Conservation (phyloP, 2,888 invertebrate genomes). For the Lasioglossum calceatum region DNA sequence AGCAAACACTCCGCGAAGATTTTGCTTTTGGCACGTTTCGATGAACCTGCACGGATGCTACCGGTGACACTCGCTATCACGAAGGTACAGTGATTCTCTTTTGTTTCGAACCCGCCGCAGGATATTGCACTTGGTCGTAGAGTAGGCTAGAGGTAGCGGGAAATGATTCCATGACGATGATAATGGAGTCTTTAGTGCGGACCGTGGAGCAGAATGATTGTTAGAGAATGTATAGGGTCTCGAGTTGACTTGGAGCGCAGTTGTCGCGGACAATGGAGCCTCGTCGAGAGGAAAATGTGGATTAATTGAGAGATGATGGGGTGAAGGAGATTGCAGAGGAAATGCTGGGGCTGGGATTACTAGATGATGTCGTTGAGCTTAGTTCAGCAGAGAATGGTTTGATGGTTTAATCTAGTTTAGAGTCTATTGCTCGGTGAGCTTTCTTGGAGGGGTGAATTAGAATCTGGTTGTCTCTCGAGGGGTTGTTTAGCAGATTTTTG, state of each 20-base stretch:
- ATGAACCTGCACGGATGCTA: not conserved
- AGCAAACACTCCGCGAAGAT: not conserved
- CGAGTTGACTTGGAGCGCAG: not conserved
- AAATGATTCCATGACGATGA: not conserved
- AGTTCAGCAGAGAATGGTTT: not conserved
- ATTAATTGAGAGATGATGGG: not conserved
- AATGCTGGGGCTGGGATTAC: not conserved
- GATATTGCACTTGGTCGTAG: not conserved
- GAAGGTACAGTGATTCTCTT: slow-evolving; percentile 4
- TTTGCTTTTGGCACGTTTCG: not conserved
- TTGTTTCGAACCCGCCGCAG: not conserved
- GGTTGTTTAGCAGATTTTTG: not conserved
- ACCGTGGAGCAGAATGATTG: slow-evolving; percentile 6
- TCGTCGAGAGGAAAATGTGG: not conserved
- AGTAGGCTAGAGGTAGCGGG: not conserved
- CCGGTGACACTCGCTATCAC: not conserved
- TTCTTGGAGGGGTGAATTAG: not conserved
- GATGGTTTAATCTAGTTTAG: not conserved
- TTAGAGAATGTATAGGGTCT: not conserved
- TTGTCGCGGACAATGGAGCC: not conserved
- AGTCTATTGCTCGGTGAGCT: not conserved
- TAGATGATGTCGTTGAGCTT: not conserved
- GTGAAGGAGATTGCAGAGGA: not conserved
- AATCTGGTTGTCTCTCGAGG: not conserved
- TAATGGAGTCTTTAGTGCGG: slow-evolving; percentile 4